phyloP scores from a whole-genome alignment of 2,113 vertebrate genomes.

The Vimba vimba region DNA sequence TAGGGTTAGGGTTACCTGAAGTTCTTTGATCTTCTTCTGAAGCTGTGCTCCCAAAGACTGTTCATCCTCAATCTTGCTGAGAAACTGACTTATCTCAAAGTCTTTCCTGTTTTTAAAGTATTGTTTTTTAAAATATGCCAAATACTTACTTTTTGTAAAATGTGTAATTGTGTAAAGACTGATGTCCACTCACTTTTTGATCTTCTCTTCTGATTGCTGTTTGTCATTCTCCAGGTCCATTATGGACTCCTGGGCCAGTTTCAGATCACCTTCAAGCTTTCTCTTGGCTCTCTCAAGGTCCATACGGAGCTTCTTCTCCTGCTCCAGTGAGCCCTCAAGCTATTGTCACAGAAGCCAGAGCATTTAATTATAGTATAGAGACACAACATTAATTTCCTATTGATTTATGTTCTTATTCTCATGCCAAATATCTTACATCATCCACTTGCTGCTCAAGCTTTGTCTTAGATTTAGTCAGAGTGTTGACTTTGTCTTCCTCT shows the following conservation, averaged over 20 bases:
- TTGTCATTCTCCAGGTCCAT: slow-evolving; percentile 27
- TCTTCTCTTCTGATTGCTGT: slow-evolving; percentile 41
- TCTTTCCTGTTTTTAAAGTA: slow-evolving; percentile 72
- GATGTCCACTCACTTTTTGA: background rate
- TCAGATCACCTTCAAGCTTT: slow-evolving; percentile 18
- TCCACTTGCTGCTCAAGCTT: slow-evolving; percentile 60
- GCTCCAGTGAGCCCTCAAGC: slow-evolving; percentile 53
- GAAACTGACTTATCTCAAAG: slow-evolving; percentile 77
- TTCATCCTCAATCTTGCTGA: slow-evolving; percentile 80
- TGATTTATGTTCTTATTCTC: background rate
- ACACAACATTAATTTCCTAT: background rate
- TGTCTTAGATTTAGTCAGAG: slow-evolving; percentile 70
- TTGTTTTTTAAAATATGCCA: background rate
- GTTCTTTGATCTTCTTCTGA: slow-evolving; percentile 78
- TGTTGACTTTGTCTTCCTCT: slow-evolving; percentile 78
- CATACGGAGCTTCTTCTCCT: slow-evolving; percentile 55
- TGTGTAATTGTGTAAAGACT: background rate
- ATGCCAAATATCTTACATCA: slow-evolving; percentile 47
- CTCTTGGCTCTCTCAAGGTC: slow-evolving; percentile 48
- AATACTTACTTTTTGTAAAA: background rate
- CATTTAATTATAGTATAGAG: background rate
- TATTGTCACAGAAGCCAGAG: background rate
- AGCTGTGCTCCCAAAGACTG: slow-evolving; percentile 67
- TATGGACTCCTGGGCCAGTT: slow-evolving; percentile 26
- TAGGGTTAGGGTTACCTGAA: slow-evolving; percentile 31